Conservation (phyloP, 2,113 vertebrate species). For the Mionectes macconnelli region DNA sequence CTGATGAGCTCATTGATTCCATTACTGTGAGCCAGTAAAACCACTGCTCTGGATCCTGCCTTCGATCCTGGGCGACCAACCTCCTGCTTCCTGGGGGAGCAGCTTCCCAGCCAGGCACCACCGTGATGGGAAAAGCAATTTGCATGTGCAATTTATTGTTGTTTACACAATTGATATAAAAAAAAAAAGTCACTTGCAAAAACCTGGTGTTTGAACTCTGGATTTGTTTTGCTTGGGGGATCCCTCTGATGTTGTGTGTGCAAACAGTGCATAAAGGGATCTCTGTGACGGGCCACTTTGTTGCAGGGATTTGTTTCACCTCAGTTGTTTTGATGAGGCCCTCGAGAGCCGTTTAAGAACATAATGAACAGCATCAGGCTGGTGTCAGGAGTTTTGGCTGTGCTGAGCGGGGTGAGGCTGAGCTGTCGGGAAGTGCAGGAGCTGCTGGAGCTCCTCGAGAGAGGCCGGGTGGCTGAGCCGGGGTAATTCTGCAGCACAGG, state of each 20-base stretch:
- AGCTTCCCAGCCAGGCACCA: not conserved
- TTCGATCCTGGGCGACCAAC: too few species aligned
- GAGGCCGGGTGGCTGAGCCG: accelerated
- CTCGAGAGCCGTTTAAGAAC: not conserved
- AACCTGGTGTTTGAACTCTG: not conserved
- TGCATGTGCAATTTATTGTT: not conserved
- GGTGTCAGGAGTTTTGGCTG: not conserved
- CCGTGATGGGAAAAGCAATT: not conserved
- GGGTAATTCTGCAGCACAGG: not conserved
- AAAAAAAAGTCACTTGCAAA: not conserved
- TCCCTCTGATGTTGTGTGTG: not conserved
- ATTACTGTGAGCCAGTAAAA: not conserved
- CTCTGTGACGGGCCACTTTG: not conserved
- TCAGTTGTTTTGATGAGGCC: not conserved
- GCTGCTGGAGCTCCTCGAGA: not conserved
- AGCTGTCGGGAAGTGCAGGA: accelerated
- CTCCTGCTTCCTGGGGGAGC: not conserved
- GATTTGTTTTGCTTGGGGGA: not conserved
- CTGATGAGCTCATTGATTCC: conserved; percentile 14
- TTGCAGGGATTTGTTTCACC: not conserved
- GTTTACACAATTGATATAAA: not conserved
- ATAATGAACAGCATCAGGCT: not conserved
- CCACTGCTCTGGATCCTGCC: not conserved
- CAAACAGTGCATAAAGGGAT: not conserved
- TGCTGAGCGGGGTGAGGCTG: not conserved